Base-by-base conservation (phyloP, 2,888 invertebrate genomes). In the Hololepta plana region DNA sequence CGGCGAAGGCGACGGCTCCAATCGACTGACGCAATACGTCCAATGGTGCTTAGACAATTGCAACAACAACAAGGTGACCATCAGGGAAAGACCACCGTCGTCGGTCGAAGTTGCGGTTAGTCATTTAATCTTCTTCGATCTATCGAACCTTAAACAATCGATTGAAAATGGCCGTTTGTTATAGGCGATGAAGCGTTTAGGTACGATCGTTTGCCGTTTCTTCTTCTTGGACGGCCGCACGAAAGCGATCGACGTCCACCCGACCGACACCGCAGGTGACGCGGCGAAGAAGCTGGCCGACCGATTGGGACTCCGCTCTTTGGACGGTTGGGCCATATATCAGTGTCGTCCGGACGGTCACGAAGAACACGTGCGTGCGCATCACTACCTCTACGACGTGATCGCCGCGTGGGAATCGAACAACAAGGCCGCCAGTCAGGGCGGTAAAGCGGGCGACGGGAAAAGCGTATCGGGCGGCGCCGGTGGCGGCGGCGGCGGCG, bases 301-400 rank as follows among this genome's bases (percentile, higher is more conserved):
- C 51, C 82, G 90, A 50, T 62, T 85, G 26, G 84, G 81, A 13
- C 63, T 93, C 12, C 62, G 74, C 23, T 75, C 76, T 28, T 60
- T 84, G 10, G 84, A 90, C 37, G 93, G 93, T 27, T 93, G 93
- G 93, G 88, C 91, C 1, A 79, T 93, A 35, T 93, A 87, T 54
- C 80, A 90, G 54, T 81, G 82, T 43, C 63, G 84, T 4, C 76
- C 76, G 0, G 82, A 82, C 38, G 72, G 73, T 2, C n/a, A n/a
- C n/a, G 90, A 91, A 49, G 82, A 90, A 42, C 88, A 90, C 44
- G 84, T 93, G 12, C 67, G 85, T 24, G 80, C 81, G 2, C 82
- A 87, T 49, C 84, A 90, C 49, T 93, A 87, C 49, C 57, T 93
- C 1, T 88, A 91, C 41, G 93, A 93, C 52, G 79, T 93, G 21